Base-by-base conservation (phyloP, 2,888 invertebrate species). In the Cataglyphis albicans region DNA sequence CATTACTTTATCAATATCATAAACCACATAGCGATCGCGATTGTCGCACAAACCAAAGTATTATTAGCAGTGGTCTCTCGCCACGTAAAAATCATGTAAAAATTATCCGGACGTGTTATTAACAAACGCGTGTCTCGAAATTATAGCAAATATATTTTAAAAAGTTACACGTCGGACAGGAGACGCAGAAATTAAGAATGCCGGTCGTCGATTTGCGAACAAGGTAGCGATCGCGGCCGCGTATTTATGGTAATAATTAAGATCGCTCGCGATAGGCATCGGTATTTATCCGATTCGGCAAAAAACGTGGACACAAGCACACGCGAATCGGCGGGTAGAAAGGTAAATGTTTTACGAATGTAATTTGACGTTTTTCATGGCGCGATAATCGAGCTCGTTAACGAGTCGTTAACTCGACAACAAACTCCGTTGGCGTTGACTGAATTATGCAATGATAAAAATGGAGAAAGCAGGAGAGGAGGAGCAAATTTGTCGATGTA, bases 261-360 rank as follows among this genome's bases (percentile, higher is more conserved):
- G 78, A 84, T 84, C 78, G 52, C 63, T 55, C 52, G 48, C 70
- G 82, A 84, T 84, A 82, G 32, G 44, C 67, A 82, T 75, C 75
- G 82, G 52, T 48, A 61, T 82, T 84, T 55, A 65, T 68, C 38
- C 76, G 67, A 84, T 84, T 74, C 74, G 81, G 63, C 74, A 64
- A 81, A 74, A 81, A 44, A 75, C 44, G 75, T 65, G 67, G 63
- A 38, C 74, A 59, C 44, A 9, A n/a, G 21, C 12, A 48, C 41
- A 21, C 57, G 35, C 59, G 57, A 64, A 65, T 48, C 61, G n/a
- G 65, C 82, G n/a, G 25, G 29, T n/a, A 32, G 63, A 55, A 65
- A 75, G 38, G 48, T 65, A 52, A 52, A 72, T 80, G 59, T 80
- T 80, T 59, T 61, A 70, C 78, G n/a, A 70, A 44, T 35, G 21